Conservation (phyloP, 2,888 invertebrate species). For the Steromphala cineraria region DNA sequence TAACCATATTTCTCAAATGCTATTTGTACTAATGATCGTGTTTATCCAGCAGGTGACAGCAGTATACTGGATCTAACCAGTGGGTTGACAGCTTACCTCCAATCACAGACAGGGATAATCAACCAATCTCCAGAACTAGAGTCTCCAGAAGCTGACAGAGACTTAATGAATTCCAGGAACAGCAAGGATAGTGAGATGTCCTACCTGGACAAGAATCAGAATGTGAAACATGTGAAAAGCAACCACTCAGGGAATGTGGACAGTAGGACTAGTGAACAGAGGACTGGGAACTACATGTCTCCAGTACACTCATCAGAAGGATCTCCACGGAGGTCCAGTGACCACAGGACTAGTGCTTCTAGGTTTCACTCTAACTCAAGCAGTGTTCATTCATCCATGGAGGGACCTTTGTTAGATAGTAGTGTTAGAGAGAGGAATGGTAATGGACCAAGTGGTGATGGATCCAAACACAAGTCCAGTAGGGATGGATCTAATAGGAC, state of each 20-base stretch:
- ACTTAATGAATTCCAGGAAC: background rate
- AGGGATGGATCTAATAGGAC: too few relatives aligned
- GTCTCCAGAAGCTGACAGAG: constrained; percentile 9
- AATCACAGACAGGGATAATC: constrained; percentile 44
- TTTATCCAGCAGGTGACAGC: background rate
- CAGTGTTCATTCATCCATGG: too few relatives aligned
- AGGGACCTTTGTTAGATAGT: too few relatives aligned
- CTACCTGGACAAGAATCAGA: constrained; percentile 18
- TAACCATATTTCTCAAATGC: background rate
- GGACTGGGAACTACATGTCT: too few relatives aligned
- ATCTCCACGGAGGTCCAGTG: too few relatives aligned
- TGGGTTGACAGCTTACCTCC: constrained; percentile 44
- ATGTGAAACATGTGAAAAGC: background rate
- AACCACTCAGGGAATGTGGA: background rate
- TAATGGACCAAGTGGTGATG: too few relatives aligned
- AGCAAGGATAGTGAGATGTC: background rate
- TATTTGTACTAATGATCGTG: background rate
- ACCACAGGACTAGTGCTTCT: too few relatives aligned
- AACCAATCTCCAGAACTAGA: background rate
- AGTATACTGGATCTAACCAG: constrained; percentile 43
- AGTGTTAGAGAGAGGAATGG: too few relatives aligned
- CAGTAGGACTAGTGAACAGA: too few relatives aligned
- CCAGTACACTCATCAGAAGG: too few relatives aligned
- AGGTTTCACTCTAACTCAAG: too few relatives aligned
- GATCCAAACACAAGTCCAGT: too few relatives aligned